Conservation (phyloP, 2,888 invertebrate species). For the Saturnia japonica region DNA sequence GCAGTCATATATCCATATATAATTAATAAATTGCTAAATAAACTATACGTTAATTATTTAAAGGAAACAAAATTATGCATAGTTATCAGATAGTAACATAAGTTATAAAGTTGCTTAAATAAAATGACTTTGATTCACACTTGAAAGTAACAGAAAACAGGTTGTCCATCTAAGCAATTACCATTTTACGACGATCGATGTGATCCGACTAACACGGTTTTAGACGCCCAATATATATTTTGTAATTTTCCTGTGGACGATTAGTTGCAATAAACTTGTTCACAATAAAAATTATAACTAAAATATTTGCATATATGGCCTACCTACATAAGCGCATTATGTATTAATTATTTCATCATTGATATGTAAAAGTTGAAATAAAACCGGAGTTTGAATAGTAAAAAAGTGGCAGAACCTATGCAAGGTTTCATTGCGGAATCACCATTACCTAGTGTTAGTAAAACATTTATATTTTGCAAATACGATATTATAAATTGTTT, state of each 20-base stretch:
- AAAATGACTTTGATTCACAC: slow-evolving; percentile 56
- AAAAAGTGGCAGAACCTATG: too few species aligned
- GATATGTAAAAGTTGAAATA: background rate
- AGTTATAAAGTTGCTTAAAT: slow-evolving; percentile 42
- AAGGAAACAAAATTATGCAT: slow-evolving; percentile 14
- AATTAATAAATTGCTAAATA: background rate
- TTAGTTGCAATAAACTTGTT: slow-evolving; percentile 34
- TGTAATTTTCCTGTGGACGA: slow-evolving; percentile 44
- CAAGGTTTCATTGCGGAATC: too few species aligned
- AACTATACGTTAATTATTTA: background rate
- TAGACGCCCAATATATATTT: slow-evolving; percentile 43
- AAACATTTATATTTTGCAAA: too few species aligned
- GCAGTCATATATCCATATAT: background rate
- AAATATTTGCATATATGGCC: background rate
- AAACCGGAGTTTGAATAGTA: too few species aligned
- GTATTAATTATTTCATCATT: background rate
- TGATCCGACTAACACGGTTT: slow-evolving; percentile 47
- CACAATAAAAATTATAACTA: slow-evolving; percentile 6
- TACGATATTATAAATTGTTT: too few species aligned
- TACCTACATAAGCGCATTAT: slow-evolving; percentile 19
- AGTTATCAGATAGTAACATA: slow-evolving; percentile 13
- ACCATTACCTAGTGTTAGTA: too few species aligned
- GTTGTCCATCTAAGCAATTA: slow-evolving; percentile 55
- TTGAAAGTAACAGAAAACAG: slow-evolving; percentile 59
- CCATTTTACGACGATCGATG: slow-evolving; percentile 53